Evolutionary conservation across 2,797 vertebrate genomes (phyloP).

Genomic region (Cossypha polioptera): DNA sequence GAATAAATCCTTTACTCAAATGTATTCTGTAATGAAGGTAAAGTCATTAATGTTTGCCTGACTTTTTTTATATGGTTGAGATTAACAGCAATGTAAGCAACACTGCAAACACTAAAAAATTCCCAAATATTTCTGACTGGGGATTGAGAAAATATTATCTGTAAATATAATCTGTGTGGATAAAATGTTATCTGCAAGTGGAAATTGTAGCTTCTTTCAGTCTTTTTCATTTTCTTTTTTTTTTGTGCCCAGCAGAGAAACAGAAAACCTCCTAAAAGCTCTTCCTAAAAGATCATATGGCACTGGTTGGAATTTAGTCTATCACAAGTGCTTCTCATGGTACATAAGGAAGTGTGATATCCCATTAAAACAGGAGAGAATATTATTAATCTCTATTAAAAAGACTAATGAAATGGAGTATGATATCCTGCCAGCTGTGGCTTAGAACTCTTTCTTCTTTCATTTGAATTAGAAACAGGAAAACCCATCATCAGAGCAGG

Average conservation of each 20-base stretch:
- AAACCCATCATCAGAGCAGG: neutral
- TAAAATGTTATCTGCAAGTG: neutral
- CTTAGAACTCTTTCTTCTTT: neutral
- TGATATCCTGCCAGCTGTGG: constrained; percentile 3
- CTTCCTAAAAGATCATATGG: neutral
- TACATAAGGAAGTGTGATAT: neutral
- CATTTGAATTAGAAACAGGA: neutral
- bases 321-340: neutral
- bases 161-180: neutral
- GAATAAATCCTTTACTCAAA: neutral
- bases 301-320: neutral
- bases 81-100: neutral
- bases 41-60: neutral
- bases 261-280: neutral
- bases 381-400: neutral
- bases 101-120: neutral
- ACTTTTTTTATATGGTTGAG: neutral
- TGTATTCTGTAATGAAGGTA: neutral
- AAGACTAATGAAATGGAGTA: neutral
- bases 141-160: neutral
- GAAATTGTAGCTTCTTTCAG: neutral
- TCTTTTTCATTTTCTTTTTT: neutral
- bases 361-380: neutral
- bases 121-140: neutral
- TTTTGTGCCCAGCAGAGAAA: neutral